These are phyloP conservation scores for Camponotus floridanus DNA, from an alignment of 1,140 invertebrate species.

Conservation along the genomic window DNA sequence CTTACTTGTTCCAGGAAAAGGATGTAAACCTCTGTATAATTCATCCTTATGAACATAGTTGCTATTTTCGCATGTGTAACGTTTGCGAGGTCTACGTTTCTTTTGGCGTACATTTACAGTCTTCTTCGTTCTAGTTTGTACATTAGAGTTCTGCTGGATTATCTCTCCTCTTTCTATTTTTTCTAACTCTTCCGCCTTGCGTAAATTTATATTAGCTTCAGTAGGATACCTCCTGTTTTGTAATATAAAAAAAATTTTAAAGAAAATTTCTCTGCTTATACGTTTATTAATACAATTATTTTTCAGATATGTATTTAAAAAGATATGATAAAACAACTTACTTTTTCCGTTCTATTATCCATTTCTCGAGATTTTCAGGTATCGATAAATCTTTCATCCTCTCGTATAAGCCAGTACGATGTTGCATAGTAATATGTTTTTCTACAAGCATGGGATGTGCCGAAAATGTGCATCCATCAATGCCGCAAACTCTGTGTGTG, in stretches of 20 bases:
- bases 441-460: slow-evolving; percentile 93
- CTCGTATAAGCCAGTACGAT: slow-evolving; percentile 92
- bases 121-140: slow-evolving; percentile 59
- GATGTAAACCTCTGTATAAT: slow-evolving; percentile 77
- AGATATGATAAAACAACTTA: slow-evolving; percentile 72
- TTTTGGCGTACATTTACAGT: slow-evolving; percentile 25
- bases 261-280: slow-evolving; percentile 8
- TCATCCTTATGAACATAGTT: not conserved
- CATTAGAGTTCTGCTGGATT: slow-evolving; percentile 83
- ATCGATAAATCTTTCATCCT: slow-evolving; percentile 91
- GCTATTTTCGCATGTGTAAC: slow-evolving; percentile 9
- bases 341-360: slow-evolving; percentile 92
- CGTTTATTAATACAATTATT: not conserved
- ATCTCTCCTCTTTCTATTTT: slow-evolving; percentile 90
- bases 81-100: slow-evolving; percentile 68
- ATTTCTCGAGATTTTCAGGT: slow-evolving; percentile 93
- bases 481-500: slow-evolving; percentile 91
- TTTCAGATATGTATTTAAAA: not conserved
- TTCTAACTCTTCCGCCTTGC: slow-evolving; percentile 88
- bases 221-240: slow-evolving; percentile 88
- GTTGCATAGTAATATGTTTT: slow-evolving; percentile 93
- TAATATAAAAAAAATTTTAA: not conserved
- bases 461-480: slow-evolving; percentile 93
- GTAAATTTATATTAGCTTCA: slow-evolving; percentile 90
- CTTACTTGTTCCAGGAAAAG: slow-evolving; percentile 80